Evolutionary conservation across 1,140 invertebrate species (phyloP), one percentile per base, ranked within the genome.

Genomic region (Anoplolepis gracilipes): DNA sequence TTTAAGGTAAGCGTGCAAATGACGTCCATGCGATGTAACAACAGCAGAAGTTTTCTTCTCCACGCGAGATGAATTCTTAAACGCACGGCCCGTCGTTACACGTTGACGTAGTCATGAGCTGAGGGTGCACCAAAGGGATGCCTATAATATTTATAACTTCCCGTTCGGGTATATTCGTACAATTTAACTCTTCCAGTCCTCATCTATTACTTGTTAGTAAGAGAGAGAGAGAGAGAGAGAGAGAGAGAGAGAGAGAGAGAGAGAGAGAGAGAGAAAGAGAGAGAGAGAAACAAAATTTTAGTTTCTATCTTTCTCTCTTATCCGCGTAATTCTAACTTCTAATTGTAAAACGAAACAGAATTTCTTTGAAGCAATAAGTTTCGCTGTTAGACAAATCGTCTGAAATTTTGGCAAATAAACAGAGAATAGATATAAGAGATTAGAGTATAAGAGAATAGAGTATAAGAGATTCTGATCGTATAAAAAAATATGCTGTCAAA

Each of bases 1-100:
- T 82, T 82, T 82, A 82, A 82, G 65, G 67, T 82, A 82, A 82
- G 53, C 78, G 53, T 39, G 53, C 67, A 82, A 82, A 82, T 82
- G 78, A 82, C 78, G 78, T 82, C 53, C 67, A 53, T 28, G 28
- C 53, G 53, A 49, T 46, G 53, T 28, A 82, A 82, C 78, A 82
- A 73, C 78, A 53, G 55, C 36, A 73, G 53, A 82, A 82, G 67
- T 82, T 82, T 82, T 73, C 78, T 82, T 82, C 78, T 36, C 67
- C 36, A 28, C 53, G 67, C 36, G 67, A 73, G 78, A 82, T 82
- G 78, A 82, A 82, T 82, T 82, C 78, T 82, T 82, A 82, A 82
- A 82, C 65, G 67, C 36, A 53, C 19, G 28, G 72, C 25, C 25
- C 22, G 36, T 25, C 67, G 36, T 25, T 53, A 25, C 19, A 72